These are phyloP conservation scores for Eonycteris spelaea DNA, from an alignment of 2,113 vertebrate genomes.

Conservation along the genomic window DNA sequence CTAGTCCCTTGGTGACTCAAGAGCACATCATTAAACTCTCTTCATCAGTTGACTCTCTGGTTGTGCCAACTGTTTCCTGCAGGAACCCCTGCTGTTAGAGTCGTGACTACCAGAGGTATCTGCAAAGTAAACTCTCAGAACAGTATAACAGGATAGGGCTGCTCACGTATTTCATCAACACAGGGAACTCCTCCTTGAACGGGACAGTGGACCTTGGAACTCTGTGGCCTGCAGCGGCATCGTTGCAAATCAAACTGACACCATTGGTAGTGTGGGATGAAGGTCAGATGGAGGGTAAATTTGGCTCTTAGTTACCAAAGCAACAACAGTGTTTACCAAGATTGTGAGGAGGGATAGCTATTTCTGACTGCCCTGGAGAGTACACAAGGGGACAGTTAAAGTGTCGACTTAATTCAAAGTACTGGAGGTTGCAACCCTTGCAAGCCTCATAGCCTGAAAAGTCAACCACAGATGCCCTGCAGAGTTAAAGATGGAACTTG, in stretches of 20 bases:
- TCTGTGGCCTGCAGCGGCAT: background rate
- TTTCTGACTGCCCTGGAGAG: background rate
- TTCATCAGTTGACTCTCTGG: background rate
- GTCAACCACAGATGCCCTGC: background rate
- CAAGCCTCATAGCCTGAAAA: background rate
- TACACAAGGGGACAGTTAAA: background rate
- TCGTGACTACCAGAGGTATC: background rate
- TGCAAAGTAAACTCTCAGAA: background rate
- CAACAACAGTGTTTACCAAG: background rate
- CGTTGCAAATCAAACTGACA: background rate
- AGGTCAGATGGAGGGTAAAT: background rate
- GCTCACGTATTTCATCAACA: background rate
- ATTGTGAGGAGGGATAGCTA: background rate
- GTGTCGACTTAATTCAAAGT: background rate
- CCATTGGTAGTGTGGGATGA: background rate
- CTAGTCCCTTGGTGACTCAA: background rate
- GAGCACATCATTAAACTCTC: constrained; percentile 7
- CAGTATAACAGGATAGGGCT: background rate
- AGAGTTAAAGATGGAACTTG: background rate
- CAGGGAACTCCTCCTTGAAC: background rate
- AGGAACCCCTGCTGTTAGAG: background rate
- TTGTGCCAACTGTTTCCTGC: constrained; percentile 33
- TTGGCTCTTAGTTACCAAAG: background rate
- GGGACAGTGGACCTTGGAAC: background rate
- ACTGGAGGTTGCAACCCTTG: too few relatives aligned